Evolutionary conservation across 2,888 invertebrate genomes (phyloP).

Genomic region (Tenthredo livida): DNA sequence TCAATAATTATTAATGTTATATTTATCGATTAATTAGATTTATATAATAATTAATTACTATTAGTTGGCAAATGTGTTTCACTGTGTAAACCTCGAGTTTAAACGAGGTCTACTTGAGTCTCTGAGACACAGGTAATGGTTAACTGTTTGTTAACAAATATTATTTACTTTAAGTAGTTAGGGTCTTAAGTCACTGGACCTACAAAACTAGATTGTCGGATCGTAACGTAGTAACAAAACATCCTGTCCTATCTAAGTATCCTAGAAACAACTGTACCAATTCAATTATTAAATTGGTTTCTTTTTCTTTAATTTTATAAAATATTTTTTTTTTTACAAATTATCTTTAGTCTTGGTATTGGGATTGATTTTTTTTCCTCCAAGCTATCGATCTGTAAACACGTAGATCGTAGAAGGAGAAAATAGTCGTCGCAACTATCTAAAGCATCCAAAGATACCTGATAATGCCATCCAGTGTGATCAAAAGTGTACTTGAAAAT

Average conservation of each 20-base stretch:
- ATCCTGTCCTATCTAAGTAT: constrained; percentile 48
- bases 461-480: constrained; percentile 22
- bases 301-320: not conserved
- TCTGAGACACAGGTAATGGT: constrained; percentile 63
- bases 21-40: constrained; percentile 70
- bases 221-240: constrained; percentile 50
- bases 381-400: not conserved
- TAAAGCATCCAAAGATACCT: constrained; percentile 11
- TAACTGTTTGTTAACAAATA: constrained; percentile 56
- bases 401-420: not conserved
- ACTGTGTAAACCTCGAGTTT: constrained; percentile 58
- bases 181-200: constrained; percentile 68
- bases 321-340: constrained; percentile 3
- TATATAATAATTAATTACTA: constrained; percentile 69
- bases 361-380: not conserved
- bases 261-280: constrained; percentile 2
- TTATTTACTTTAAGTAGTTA: constrained; percentile 61
- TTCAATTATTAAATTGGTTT: not conserved
- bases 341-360: not conserved
- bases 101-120: constrained; percentile 63
- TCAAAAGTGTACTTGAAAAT: constrained; percentile 17
- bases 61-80: constrained; percentile 73
- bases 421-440: constrained; percentile 16
- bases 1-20: constrained; percentile 68
- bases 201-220: constrained; percentile 56